These are phyloP conservation scores for Zele albiditarsus DNA, from an alignment of 2,888 invertebrate species.

Conservation along the genomic window DNA sequence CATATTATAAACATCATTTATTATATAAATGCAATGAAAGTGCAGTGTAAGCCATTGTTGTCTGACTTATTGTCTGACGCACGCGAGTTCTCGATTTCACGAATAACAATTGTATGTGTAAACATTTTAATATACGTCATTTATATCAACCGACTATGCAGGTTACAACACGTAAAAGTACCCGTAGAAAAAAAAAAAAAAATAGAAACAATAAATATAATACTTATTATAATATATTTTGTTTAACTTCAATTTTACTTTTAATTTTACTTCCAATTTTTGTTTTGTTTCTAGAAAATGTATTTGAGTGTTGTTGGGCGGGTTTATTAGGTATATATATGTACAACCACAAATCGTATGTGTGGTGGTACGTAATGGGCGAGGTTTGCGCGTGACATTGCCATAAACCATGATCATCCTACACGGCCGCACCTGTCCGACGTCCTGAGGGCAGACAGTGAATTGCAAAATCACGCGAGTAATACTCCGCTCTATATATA, in stretches of 20 bases:
- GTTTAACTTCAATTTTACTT: not conserved
- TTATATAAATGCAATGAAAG: not conserved
- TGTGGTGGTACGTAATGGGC: constrained; percentile 61
- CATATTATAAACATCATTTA: constrained; percentile 14
- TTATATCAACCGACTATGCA: not conserved
- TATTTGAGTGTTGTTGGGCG: not conserved
- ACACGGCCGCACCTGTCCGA: constrained; percentile 70
- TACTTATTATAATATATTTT: not conserved
- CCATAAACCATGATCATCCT: constrained; percentile 68
- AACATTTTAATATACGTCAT: not conserved
- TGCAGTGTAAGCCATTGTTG: not conserved
- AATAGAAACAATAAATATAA: no score
- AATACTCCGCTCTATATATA: constrained; percentile 40
- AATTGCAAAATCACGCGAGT: constrained; percentile 9
- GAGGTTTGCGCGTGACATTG: constrained; percentile 64
- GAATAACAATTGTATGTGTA: constrained; percentile 57
- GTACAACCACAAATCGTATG: not conserved
- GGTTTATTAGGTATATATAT: not conserved
- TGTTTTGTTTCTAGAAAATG: not conserved
- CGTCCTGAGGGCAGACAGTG: constrained; percentile 50
- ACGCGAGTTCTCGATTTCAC: constrained; percentile 1
- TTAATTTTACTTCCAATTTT: not conserved
- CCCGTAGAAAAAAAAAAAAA: not conserved
- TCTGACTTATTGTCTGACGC: constrained; percentile 7
- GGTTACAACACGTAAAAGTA: not conserved